Base-by-base conservation (phyloP, 2,113 vertebrate genomes). In the Muscicapa adusta region DNA sequence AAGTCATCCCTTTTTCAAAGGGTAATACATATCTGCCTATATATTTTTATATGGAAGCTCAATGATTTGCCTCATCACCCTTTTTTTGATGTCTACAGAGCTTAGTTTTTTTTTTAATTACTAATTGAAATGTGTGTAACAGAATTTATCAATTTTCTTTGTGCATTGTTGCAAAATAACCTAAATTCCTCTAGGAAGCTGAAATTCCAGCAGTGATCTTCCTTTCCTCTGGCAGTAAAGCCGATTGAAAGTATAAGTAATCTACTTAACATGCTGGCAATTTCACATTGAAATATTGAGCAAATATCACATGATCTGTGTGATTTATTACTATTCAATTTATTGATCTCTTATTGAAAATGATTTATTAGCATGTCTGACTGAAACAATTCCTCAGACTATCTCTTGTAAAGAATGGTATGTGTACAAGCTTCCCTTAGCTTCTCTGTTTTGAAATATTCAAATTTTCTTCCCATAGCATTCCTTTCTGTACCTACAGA, bases 261-360 rank as follows among this genome's bases (percentile, higher is more conserved):
- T 56, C 61, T 33, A 57, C 31, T 91, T 89, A 45, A 65, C 25
- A 7, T 22, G n/a, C 56, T 78, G 81, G 53, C 36, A 91, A 74
- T 62, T 78, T 85, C 57, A 53, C 23, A 45, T 14, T 61, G 73
- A 89, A 91, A 33, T 93, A 79, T 53, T 3, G 5, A 93, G 23
- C 10, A 72, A 85, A 60, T 79, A 89, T 34, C 85, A 82, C n/a
- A 51, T 45, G 47, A 75, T 56, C 43, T 84, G 17, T 48, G 45
- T 85, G 85, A 89, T 85, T 82, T 89, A 91, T 85, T 88, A 42
- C 48, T 79, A 68, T 82, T 89, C 71, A 57, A 89, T 93, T 43
- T 79, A 95, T 94, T 85, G 89, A 84, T 85, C 53, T 89, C 31
- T 12, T 63, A 81, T 76, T 94, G 43, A 56, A 71, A 87, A 94